Percentiles rank a stretch among this genome's conserved stretches.
Evolutionary conservation across 2,797 vertebrate species (phyloP).

Genomic region (Ctenochaetus hawaiiensis): DNA sequence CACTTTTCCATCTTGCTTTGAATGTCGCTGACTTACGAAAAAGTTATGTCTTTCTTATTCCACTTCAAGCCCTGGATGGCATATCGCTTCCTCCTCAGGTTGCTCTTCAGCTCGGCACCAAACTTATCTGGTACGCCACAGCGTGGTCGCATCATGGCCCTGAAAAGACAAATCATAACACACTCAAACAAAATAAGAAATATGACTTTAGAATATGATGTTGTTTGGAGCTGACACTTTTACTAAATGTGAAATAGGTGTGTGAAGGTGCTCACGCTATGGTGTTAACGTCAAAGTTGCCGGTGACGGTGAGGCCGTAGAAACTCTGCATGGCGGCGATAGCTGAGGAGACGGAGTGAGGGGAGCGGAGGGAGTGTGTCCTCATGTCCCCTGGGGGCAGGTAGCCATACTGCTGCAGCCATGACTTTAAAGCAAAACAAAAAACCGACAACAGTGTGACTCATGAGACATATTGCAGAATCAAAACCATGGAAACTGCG

Average conservation of each 20-base stretch:
- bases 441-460: not conserved
- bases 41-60: conserved; percentile 90
- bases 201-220: not conserved
- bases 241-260: not conserved
- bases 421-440: conserved; percentile 81
- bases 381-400: conserved; percentile 93
- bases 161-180: conserved; percentile 67
- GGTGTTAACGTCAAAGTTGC: conserved; percentile 86
- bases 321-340: conserved; percentile 93
- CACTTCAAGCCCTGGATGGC: conserved; percentile 94
- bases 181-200: conserved; percentile 19
- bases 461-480: conserved; percentile 3
- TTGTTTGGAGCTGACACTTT: not conserved
- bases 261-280: conserved; percentile 81
- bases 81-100: conserved; percentile 92
- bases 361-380: conserved; percentile 90
- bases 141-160: conserved; percentile 91
- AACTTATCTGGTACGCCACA: conserved; percentile 96
- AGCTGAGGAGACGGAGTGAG: conserved; percentile 89
- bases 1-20: not conserved
- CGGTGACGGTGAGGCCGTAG: conserved; percentile 91
- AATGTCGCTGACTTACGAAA: conserved; percentile 85
- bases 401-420: conserved; percentile 96
- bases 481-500: conserved; percentile 16
- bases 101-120: conserved; percentile 93